Percentiles rank a stretch among this genome's conserved stretches.
Conservation (phyloP, 23 tunicate genomes). For the Ascidia mentula region DNA sequence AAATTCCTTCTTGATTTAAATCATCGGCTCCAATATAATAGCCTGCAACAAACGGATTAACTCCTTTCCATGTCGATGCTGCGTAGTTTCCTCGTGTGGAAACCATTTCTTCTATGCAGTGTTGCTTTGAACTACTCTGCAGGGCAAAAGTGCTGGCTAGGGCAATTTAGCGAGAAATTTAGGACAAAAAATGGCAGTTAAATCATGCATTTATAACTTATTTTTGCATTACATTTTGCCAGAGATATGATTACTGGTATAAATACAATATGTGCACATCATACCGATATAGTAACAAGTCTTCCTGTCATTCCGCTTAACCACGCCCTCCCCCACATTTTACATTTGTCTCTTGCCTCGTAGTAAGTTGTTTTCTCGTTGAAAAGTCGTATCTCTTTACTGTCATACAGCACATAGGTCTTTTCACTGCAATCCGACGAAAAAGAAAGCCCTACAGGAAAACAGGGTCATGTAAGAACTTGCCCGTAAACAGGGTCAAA, state of each 20-base stretch:
- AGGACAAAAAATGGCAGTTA: too few species aligned
- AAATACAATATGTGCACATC: too few species aligned
- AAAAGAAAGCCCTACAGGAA: too few species aligned
- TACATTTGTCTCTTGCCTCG: neutral
- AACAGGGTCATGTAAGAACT: too few species aligned
- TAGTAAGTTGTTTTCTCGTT: neutral
- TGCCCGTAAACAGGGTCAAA: too few species aligned
- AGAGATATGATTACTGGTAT: too few species aligned
- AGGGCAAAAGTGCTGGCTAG: too few species aligned
- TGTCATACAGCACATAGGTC: neutral
- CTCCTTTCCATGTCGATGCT: neutral
- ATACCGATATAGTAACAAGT: neutral
- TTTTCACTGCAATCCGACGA: neutral
- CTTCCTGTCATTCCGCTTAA: neutral
- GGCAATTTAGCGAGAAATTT: too few species aligned
- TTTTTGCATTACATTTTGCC: too few species aligned
- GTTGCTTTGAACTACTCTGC: neutral
- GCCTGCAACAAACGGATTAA: neutral
- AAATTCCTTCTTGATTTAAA: neutral
- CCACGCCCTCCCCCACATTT: neutral
- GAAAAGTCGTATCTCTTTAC: neutral
- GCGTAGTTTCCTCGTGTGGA: neutral
- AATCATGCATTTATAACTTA: too few species aligned
- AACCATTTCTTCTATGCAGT: slow-evolving; percentile 10
- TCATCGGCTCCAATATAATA: slow-evolving; percentile 11